phyloP scores from a whole-genome alignment of 1,140 invertebrate species.

The Sesamia nonagrioides region DNA sequence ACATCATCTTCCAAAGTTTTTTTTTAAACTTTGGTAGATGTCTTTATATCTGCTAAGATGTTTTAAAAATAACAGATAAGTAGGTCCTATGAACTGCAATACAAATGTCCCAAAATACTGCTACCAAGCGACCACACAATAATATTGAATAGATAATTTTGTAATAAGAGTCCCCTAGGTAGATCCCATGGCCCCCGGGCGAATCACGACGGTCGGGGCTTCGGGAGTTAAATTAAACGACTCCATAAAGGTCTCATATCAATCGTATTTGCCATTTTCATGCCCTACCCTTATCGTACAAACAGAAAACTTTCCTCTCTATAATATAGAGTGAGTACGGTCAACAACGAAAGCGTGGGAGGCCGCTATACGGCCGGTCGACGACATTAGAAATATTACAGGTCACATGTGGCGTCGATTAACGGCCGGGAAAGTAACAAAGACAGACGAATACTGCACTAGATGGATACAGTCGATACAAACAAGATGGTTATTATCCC shows the following conservation, averaged over 20 bases:
- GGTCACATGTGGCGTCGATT: constrained; percentile 31
- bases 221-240: constrained; percentile 10
- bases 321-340: constrained; percentile 4
- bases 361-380: constrained; percentile 20
- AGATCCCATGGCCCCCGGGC: constrained; percentile 1
- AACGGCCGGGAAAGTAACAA: constrained; percentile 22
- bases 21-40: too few species aligned
- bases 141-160: constrained; percentile 1
- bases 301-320: constrained; percentile 38
- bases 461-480: background rate
- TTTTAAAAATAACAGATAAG: too few species aligned
- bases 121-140: background rate
- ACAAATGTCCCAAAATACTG: background rate
- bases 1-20: too few species aligned
- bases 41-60: too few species aligned
- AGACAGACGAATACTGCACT: constrained; percentile 13
- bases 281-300: constrained; percentile 8
- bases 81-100: background rate
- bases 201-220: background rate
- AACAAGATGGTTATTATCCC: background rate
- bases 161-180: constrained; percentile 18
- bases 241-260: background rate
- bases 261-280: constrained; percentile 30
- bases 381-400: constrained; percentile 43
- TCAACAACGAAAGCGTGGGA: constrained; percentile 30